Evolutionary conservation across 2,113 vertebrate genomes (phyloP), one percentile per base, ranked within the genome.

Genomic region (Mus pahari): DNA sequence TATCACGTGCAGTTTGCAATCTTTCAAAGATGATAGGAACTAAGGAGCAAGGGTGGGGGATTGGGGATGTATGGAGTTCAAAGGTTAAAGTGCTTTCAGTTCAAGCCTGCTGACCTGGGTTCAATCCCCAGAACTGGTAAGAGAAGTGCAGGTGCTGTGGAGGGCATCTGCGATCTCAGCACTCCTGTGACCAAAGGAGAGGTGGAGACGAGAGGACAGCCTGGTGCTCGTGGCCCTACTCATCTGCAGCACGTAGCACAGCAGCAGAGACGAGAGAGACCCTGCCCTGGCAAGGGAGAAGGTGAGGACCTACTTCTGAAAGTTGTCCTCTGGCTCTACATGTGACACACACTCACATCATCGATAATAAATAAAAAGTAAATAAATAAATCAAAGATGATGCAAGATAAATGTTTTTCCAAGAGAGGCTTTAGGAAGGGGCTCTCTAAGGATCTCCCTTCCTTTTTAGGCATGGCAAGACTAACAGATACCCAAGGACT

Each of bases 21-120:
- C 12, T 90, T 94, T 97, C 28, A 88, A 96, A 31, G 50, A 73
- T 64, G 74, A 84, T 89, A 93, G 88, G 55, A 83, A 42, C 62
- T 31, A 45, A 64, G 26, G 26, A 31, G 26, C 3, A 3, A 22
- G 5, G 28, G 42, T 13, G 28, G 10, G 42, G 5, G 36, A 1
- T 48, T 36, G 10, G 28, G 17, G 10, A 22, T 22, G 45, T 62
- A 42, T 42, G 81, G 14, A 42, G 8, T 83, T 62, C 13, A 62
- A 58, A 83, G 7, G 4, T 31, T 31, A 66, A 86, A 36, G 42
- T 12, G 60, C 4, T 50, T 86, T 31, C 42, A 7, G 60, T 33
- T 17, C 28, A 48, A 86, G 39, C 17, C 60, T 33, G 3, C 48
- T 33, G 42, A 50, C 42, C 42, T 33, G 82, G 33, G 60, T 66